A percentile compares a stretch with the other conserved stretches of the same genome.
Conservation (phyloP, 2,113 vertebrate genomes). For the Otolemur garnettii region DNA sequence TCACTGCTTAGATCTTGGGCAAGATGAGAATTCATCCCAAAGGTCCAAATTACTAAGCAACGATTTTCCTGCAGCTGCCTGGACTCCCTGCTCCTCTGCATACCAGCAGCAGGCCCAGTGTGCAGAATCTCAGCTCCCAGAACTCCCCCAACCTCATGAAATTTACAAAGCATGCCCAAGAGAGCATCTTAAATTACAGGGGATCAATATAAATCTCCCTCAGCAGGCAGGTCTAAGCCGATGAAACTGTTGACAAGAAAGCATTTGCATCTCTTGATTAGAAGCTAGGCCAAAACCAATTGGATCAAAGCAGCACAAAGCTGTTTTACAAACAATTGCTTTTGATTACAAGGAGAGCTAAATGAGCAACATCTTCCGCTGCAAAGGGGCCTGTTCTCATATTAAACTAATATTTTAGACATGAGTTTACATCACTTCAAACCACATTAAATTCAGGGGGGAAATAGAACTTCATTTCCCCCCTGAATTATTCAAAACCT, state of each 20-base stretch:
- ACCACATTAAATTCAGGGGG: background rate
- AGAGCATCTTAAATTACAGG: conserved; percentile 42
- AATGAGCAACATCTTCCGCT: background rate
- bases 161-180: background rate
- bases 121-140: background rate
- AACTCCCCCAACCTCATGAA: background rate
- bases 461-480: background rate
- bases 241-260: conserved; percentile 51
- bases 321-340: conserved; percentile 47
- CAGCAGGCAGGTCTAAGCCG: background rate
- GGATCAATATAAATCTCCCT: conserved; percentile 59
- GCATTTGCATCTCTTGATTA: conserved; percentile 69
- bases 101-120: background rate
- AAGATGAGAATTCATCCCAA: conserved; percentile 14
- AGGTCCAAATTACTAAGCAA: background rate
- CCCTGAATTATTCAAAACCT: conserved; percentile 62
- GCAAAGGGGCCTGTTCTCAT: conserved; percentile 30
- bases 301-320: background rate
- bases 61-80: background rate
- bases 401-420: conserved; percentile 73
- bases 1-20: background rate
- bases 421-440: conserved; percentile 18
- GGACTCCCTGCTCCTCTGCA: background rate
- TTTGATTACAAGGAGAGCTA: conserved; percentile 44
- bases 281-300: conserved; percentile 49